These are phyloP conservation scores for Ips typographus DNA, from an alignment of 1,140 invertebrate genomes.

Conservation along the genomic window DNA sequence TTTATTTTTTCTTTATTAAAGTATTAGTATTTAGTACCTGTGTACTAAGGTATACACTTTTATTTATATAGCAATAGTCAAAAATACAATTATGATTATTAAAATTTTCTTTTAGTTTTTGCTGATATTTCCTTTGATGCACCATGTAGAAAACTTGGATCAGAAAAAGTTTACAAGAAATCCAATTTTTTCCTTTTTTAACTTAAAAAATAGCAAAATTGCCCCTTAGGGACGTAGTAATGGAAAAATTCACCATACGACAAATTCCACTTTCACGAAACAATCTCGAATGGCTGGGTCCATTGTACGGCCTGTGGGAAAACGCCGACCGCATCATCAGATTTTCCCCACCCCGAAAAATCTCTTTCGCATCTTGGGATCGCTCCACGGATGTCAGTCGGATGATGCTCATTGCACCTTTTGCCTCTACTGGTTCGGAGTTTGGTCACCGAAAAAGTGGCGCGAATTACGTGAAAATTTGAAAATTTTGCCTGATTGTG, in stretches of 20 bases:
- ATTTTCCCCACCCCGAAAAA: conserved; percentile 26
- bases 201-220: too few species aligned
- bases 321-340: conserved; percentile 26
- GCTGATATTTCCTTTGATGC: too few species aligned
- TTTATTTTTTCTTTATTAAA: too few species aligned
- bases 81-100: too few species aligned
- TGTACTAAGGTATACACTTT: too few species aligned
- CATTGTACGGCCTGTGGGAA: conserved; percentile 16
- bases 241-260: conserved; percentile 1
- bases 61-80: too few species aligned
- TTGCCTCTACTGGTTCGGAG: conserved; percentile 1
- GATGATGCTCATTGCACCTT: conserved; percentile 18
- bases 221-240: neutral
- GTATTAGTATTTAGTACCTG: too few species aligned
- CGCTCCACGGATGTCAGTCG: conserved; percentile 27
- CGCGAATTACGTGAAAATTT: conserved; percentile 2
- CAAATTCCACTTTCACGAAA: conserved; percentile 14
- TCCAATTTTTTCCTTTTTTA: too few species aligned
- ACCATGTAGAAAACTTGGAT: too few species aligned
- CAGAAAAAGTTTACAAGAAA: too few species aligned
- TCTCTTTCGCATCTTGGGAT: conserved; percentile 21
- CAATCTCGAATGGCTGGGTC: conserved; percentile 2
- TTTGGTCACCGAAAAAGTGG: neutral
- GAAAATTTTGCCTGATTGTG: too few species aligned
- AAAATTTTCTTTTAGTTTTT: too few species aligned